Conservation (phyloP, 2,888 invertebrate genomes). For the Allolobophora icterica region DNA sequence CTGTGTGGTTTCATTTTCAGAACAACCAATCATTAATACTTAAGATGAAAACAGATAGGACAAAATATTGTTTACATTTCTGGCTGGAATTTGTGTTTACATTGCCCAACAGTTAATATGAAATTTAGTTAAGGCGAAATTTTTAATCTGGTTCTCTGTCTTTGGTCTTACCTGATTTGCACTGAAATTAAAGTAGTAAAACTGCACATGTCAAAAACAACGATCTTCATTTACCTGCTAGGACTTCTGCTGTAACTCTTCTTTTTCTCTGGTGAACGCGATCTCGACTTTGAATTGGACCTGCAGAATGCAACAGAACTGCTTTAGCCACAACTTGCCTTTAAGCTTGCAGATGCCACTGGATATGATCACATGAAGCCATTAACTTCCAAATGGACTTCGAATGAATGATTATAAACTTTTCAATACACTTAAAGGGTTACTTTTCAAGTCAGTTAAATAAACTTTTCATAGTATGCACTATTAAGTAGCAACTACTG, state of each 20-base stretch:
- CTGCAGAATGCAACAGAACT: not conserved
- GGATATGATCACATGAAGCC: not conserved
- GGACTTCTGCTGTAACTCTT: slow-evolving; percentile 26
- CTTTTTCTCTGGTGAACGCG: not conserved
- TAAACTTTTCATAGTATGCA: not conserved
- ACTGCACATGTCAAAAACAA: not conserved
- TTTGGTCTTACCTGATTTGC: too few relatives aligned
- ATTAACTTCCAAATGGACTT: not conserved
- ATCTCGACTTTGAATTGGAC: not conserved
- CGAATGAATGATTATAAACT: not conserved
- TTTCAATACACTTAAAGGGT: not conserved
- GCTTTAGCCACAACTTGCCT: not conserved
- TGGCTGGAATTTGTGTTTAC: too few relatives aligned
- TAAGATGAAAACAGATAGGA: too few relatives aligned
- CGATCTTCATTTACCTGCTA: not conserved
- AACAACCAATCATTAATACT: too few relatives aligned
- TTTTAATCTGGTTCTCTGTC: too few relatives aligned
- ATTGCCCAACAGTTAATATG: too few relatives aligned
- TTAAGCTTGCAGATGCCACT: not conserved
- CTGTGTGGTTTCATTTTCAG: too few relatives aligned
- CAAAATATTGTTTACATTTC: too few relatives aligned
- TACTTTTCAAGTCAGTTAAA: slow-evolving; percentile 4
- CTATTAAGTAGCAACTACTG: not conserved
- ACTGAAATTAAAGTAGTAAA: too few relatives aligned
- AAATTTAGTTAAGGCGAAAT: too few relatives aligned